Conservation (phyloP, 1,140 invertebrate species). For the Alviniconcha marisindica region DNA sequence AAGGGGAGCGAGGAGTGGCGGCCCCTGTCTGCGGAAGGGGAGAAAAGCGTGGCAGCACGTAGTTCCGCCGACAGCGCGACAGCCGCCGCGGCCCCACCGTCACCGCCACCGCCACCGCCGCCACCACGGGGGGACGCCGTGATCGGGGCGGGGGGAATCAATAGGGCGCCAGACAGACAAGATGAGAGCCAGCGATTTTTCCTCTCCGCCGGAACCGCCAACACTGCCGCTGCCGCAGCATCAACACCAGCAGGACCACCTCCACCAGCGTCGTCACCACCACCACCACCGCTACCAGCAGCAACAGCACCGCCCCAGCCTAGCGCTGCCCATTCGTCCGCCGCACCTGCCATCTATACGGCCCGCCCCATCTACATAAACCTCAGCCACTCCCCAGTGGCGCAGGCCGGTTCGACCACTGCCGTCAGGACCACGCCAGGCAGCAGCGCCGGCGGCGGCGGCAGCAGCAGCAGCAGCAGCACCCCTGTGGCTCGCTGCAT, state of each 20-base stretch:
- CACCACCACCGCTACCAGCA: background rate
- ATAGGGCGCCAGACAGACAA: slow-evolving; percentile 14
- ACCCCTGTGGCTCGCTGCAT: background rate
- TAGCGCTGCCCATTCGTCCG: background rate
- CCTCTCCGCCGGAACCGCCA: background rate
- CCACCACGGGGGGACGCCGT: too few species aligned
- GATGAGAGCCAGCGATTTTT: slow-evolving; percentile 13
- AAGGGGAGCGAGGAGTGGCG: background rate
- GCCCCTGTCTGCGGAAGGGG: background rate
- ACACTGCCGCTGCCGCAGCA: background rate
- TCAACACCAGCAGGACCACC: background rate
- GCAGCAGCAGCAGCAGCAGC: background rate
- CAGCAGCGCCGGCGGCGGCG: background rate
- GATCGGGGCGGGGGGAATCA: slow-evolving; percentile 7
- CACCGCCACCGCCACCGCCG: background rate
- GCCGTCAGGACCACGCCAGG: background rate
- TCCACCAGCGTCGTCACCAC: background rate
- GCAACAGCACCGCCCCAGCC: background rate
- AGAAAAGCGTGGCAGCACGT: background rate
- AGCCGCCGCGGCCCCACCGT: too few species aligned
- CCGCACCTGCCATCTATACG: background rate
- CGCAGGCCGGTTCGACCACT: background rate
- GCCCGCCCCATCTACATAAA: slow-evolving; percentile 32
- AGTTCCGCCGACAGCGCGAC: background rate
- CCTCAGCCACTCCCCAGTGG: background rate